Evolutionary conservation across 1,140 invertebrate genomes (phyloP), one percentile per base, ranked within the genome.

Genomic region (Brachystomella parvula): DNA sequence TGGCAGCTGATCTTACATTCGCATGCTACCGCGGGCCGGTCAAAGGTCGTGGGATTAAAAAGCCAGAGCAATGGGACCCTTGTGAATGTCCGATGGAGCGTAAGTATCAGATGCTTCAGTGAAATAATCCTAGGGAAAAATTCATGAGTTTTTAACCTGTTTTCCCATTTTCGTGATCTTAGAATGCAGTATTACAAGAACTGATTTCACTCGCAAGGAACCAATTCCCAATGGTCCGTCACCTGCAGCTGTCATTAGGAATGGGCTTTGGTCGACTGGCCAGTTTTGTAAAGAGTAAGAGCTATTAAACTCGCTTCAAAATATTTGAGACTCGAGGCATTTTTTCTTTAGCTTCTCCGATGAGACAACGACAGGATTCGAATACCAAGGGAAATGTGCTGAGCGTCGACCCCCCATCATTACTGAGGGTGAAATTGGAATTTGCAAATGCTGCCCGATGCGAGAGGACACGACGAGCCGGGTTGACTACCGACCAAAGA

Each of bases 161-260:
- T 2, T 61, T 30, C 6, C 1, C 24, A 3, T 2, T 58, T 47
- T 65, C 12, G 1, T 26, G 3, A 19, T 24, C 57, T 9, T 12
- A 69, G 67, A 59, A 24, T 63, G 61, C 3, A 71, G 65, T 2
- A 65, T 62, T 6, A 64, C 66, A 2, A 53, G 64, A 56, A n/a
- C 62, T 6, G 69, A 71, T 58, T 71, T 60, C 30, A n/a, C 60
- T 2, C 49, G n/a, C 2, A 71, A 68, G 47, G 49, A 64, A 6
- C 60, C 65, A 17, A 65, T 68, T 49, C 69, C 65, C 49, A 71
- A 67, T 56, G 65, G 69, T 19, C 69, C 69, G n/a, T 31, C 63
- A 15, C 47, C 30, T 15, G 47, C 69, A 3, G 15, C 61, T 0
- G 39, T 65, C 9, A 59, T 63, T 6, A 58, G 63, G 32, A 30